Evolutionary conservation across 2,888 invertebrate species (phyloP), one percentile per base, ranked within the genome.

Genomic region (Leistus spinibarbis): DNA sequence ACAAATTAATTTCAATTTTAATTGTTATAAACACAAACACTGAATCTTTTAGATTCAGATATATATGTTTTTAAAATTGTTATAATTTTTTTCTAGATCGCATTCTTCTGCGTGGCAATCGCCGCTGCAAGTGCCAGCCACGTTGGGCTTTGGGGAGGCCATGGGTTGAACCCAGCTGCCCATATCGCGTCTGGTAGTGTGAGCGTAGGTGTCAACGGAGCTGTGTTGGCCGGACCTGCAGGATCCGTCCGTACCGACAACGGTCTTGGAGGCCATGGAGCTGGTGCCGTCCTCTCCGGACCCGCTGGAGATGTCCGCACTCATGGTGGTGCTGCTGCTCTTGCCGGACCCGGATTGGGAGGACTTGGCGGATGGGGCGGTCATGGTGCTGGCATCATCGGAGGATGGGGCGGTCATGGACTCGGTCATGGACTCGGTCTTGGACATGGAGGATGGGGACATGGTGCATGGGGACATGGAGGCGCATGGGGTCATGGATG

Each of bases 221-320:
- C 75, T 24, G 64, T 63, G 9, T n/a, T 75, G 7, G 75, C 75
- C 24, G 75, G 75, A 75, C 75, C 75, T 20, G 68, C 75, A 20
- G 73, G 73, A 13, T 69, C 69, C 13, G 75, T 75, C 10, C 9
- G 23, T 64, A 69, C 75, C 27, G 64, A 75, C 64, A 75, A 75
- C 68, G 75, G 75, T 54, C 68, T 75, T 24, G 54, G 54, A 62
- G 82, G 80, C 19, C 19, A 20, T 60, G 60, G 60, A 16, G 60
- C 60, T 4, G 60, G 60, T 16, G 60, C 60, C 10, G 60, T 60
- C 54, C 79, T 82, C 22, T 79, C 80, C 19, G 81, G 82, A 69
- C 82, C 82, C 69, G 76, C 81, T 65, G 82, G 82, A 53, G 81
- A 80, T 77, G 78, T 82, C 56, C 78, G 77, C 23, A 81, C 81